A percentile compares a stretch with the other conserved stretches of the same genome.
Evolutionary conservation across 2,113 vertebrate species (phyloP).

Genomic region (Mus pahari): DNA sequence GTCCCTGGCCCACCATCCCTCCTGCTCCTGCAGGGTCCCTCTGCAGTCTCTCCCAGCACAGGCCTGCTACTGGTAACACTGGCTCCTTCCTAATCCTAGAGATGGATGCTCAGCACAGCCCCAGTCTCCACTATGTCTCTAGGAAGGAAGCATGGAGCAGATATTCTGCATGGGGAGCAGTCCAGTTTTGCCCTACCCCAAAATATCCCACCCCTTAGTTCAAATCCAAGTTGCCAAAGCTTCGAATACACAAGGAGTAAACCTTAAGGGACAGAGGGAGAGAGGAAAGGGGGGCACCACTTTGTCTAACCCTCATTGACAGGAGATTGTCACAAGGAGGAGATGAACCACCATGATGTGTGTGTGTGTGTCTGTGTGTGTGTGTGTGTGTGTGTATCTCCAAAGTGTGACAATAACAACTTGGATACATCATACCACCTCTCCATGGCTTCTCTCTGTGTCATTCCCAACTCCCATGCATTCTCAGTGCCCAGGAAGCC

Average conservation of each 20-base stretch:
- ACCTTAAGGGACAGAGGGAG: background rate
- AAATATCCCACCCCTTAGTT: background rate
- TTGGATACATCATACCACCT: background rate
- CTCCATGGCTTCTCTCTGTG: background rate
- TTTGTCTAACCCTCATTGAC: background rate
- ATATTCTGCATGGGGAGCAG: accelerated
- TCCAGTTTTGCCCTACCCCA: background rate
- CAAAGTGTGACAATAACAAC: accelerated
- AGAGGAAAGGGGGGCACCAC: background rate
- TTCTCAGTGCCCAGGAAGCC: too few species aligned
- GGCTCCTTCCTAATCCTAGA: background rate
- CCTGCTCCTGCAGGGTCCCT: background rate
- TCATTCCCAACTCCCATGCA: accelerated
- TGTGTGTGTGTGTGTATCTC: too few species aligned
- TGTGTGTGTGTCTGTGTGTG: too few species aligned
- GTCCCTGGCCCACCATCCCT: background rate
- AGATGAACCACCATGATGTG: background rate
- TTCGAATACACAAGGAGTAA: accelerated
- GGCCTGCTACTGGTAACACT: background rate
- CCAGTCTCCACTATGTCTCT: background rate
- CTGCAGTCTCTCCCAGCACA: background rate
- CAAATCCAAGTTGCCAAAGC: background rate
- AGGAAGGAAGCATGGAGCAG: background rate
- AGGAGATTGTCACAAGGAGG: background rate
- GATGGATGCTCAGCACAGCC: background rate